A percentile compares a stretch with the other conserved stretches of the same genome.
Evolutionary conservation across 1,140 invertebrate genomes (phyloP).

Genomic region (Paralvinella palmiformis): DNA sequence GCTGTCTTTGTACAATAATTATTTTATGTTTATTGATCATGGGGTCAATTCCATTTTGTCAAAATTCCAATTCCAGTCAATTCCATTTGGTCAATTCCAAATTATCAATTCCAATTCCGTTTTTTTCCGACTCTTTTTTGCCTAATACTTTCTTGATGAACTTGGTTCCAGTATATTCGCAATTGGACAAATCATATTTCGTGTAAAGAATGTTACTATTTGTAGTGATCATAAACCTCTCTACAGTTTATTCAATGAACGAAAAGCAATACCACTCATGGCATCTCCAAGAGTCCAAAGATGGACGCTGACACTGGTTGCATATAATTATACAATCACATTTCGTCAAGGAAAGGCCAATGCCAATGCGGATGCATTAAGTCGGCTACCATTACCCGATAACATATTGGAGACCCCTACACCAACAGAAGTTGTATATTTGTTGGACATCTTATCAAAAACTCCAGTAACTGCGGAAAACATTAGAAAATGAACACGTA

Average conservation of each 20-base stretch:
- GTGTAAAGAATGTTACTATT: too few species aligned
- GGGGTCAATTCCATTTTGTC: too few species aligned
- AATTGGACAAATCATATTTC: too few species aligned
- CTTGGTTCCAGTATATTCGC: too few species aligned
- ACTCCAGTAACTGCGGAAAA: background rate
- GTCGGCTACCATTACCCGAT: slow-evolving; percentile 24
- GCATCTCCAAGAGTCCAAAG: slow-evolving; percentile 37
- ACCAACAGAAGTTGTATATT: background rate
- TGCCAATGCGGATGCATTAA: slow-evolving; percentile 35
- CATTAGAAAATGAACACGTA: background rate
- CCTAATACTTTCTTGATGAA: too few species aligned
- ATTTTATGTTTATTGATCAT: too few species aligned
- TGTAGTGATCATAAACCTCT: slow-evolving; percentile 53
- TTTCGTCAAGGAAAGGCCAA: slow-evolving; percentile 28
- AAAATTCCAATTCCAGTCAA: too few species aligned
- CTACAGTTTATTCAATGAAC: slow-evolving; percentile 22
- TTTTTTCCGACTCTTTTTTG: too few species aligned
- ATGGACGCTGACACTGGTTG: slow-evolving; percentile 38
- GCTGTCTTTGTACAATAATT: too few species aligned
- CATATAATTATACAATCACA: slow-evolving; percentile 41
- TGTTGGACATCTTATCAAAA: background rate
- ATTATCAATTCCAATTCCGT: too few species aligned
- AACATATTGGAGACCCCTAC: background rate
- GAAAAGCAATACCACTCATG: slow-evolving; percentile 27
- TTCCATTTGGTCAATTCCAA: too few species aligned